A percentile compares a stretch with the other conserved stretches of the same genome.
These are phyloP conservation scores for Sebastes umbrosus DNA, from an alignment of 2,797 vertebrate genomes.

Conservation along the genomic window DNA sequence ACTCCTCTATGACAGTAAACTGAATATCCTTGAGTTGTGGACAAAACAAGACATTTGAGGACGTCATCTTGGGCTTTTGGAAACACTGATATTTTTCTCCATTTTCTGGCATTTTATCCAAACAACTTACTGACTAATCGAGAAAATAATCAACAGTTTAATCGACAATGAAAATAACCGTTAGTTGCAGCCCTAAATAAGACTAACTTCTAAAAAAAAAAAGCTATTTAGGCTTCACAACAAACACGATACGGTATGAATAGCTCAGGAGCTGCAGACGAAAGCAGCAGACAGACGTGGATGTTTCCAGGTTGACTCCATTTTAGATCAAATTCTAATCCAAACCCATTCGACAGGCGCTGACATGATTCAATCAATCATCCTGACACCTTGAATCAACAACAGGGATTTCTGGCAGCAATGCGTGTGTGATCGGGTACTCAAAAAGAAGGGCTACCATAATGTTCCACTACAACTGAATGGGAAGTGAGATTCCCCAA, in stretches of 20 bases:
- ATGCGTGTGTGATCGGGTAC: background rate
- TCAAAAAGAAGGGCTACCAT: background rate
- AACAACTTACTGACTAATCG: too few species aligned
- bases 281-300: background rate
- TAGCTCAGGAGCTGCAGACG: background rate
- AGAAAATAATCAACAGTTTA: too few species aligned
- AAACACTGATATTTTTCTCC: too few species aligned
- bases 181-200: too few species aligned
- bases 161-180: too few species aligned
- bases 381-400: background rate
- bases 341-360: background rate
- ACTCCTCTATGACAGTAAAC: too few species aligned
- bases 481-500: background rate
- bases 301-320: background rate
- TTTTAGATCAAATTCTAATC: slow-evolving; percentile 12
- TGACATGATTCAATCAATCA: slow-evolving; percentile 32
- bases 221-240: background rate
- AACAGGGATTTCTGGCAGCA: slow-evolving; percentile 11
- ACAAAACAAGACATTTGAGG: too few species aligned
- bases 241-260: background rate
- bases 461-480: background rate
- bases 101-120: too few species aligned
- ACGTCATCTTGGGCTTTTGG: too few species aligned
- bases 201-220: background rate
- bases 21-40: too few species aligned